Evolutionary conservation across 2,888 invertebrate species (phyloP).

Genomic region (Augochlorella aurata): DNA sequence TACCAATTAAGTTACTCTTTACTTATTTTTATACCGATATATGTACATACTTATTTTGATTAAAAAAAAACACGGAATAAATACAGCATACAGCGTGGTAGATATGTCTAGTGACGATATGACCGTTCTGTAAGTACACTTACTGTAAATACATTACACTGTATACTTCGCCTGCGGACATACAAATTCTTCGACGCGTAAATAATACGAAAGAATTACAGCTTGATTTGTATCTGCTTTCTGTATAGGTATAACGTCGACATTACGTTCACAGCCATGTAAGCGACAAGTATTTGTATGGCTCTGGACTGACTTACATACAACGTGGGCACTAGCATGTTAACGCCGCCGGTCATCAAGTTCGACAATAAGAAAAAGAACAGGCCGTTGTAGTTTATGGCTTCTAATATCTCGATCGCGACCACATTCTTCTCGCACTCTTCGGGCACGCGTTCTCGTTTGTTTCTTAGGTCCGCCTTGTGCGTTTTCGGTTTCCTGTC

Average conservation of each 20-base stretch:
- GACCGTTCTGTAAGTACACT: constrained; percentile 18
- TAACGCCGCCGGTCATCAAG: constrained; percentile 91
- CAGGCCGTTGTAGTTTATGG: constrained; percentile 91
- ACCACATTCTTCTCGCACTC: constrained; percentile 33
- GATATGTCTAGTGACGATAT: constrained; percentile 53
- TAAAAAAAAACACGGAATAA: constrained; percentile 38
- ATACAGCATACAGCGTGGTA: constrained; percentile 28
- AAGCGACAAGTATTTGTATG: constrained; percentile 72
- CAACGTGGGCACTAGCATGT: constrained; percentile 87
- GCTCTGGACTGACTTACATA: constrained; percentile 78
- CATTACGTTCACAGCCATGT: constrained; percentile 72
- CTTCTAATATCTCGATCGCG: constrained; percentile 85
- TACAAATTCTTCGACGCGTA: constrained; percentile 18
- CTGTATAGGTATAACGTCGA: constrained; percentile 71
- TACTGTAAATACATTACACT: too few relatives aligned
- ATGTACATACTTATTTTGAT: constrained; percentile 64
- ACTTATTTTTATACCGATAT: constrained; percentile 64
- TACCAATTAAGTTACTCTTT: constrained; percentile 56
- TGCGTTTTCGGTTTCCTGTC: constrained; percentile 10
- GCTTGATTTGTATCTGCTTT: constrained; percentile 70
- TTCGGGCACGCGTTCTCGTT: constrained; percentile 33
- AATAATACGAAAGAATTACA: constrained; percentile 55
- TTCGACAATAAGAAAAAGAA: constrained; percentile 93
- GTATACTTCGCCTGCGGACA: constrained; percentile 14
- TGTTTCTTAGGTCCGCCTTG: constrained; percentile 37